These are phyloP conservation scores for Nowickia ferox DNA, from an alignment of 2,888 invertebrate species.

Conservation along the genomic window DNA sequence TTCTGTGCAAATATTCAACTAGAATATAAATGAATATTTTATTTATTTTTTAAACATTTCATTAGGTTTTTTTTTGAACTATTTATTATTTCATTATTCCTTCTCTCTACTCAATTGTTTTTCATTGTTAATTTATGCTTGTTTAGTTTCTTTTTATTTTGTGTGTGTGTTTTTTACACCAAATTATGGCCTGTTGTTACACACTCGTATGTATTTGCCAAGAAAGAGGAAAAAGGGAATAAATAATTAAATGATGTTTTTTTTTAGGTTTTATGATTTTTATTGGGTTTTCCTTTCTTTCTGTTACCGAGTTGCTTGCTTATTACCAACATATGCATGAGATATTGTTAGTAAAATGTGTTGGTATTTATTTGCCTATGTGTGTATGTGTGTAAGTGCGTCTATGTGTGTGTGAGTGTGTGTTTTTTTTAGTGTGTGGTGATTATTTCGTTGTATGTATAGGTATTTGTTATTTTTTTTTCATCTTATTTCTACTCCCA, in stretches of 20 bases:
- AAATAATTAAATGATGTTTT: conserved; percentile 4
- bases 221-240: not conserved
- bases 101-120: conserved; percentile 70
- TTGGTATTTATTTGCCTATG: conserved; percentile 19
- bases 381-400: not conserved
- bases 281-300: conserved; percentile 26
- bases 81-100: conserved; percentile 43
- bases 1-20: conserved; percentile 14
- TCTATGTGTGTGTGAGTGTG: not conserved
- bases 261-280: conserved; percentile 15
- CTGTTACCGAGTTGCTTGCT: conserved; percentile 54
- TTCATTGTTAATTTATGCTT: conserved; percentile 40
- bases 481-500: conserved; percentile 62
- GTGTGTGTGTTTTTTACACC: conserved; percentile 29
- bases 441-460: conserved; percentile 70
- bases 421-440: conserved; percentile 49
- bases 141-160: conserved; percentile 10
- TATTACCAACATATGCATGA: conserved; percentile 66
- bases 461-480: conserved; percentile 69
- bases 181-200: conserved; percentile 51
- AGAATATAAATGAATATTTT: not conserved
- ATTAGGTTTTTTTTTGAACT: not conserved
- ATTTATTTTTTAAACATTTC: conserved; percentile 20
- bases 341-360: conserved; percentile 44
- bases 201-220: conserved; percentile 25